phyloP scores from a whole-genome alignment of 2,113 vertebrate species.

The Egretta garzetta region DNA sequence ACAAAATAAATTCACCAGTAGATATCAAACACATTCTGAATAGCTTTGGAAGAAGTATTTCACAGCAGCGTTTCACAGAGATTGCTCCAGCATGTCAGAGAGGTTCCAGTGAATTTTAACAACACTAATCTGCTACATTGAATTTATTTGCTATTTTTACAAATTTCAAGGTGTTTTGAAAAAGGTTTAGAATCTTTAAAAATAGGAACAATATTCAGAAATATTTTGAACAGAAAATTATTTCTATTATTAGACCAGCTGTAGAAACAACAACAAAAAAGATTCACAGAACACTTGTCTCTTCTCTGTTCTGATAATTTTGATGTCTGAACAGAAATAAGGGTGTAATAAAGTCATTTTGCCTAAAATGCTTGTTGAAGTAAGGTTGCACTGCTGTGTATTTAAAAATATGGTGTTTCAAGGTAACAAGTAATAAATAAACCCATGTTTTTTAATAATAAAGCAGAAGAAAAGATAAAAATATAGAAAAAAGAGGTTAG shows the following conservation, averaged over 20 bases:
- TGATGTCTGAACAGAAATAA: not conserved
- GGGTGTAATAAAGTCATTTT: not conserved
- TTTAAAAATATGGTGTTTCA: not conserved
- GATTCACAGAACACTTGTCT: not conserved
- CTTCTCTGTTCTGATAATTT: not conserved
- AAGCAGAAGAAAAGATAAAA: not conserved
- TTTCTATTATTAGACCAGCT: not conserved
- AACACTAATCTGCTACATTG: not conserved
- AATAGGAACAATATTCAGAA: not conserved
- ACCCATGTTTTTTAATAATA: not conserved
- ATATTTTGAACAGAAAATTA: not conserved
- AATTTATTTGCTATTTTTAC: slow-evolving; percentile 11
- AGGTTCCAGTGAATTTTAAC: not conserved
- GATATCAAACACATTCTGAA: not conserved
- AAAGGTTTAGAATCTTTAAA: not conserved
- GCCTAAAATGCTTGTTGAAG: not conserved
- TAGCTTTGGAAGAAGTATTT: not conserved
- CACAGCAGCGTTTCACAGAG: not conserved
- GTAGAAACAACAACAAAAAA: slow-evolving; percentile 3
- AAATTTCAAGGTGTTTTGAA: not conserved
- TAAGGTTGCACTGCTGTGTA: not conserved
- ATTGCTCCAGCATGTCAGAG: not conserved
- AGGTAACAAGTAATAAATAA: not conserved
- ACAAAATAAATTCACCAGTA: not conserved
- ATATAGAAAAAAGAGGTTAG: not conserved